A percentile compares a stretch with the other conserved stretches of the same genome.
phyloP scores from a whole-genome alignment of 2,113 vertebrate genomes.

The Psilopogon haemacephalus region DNA sequence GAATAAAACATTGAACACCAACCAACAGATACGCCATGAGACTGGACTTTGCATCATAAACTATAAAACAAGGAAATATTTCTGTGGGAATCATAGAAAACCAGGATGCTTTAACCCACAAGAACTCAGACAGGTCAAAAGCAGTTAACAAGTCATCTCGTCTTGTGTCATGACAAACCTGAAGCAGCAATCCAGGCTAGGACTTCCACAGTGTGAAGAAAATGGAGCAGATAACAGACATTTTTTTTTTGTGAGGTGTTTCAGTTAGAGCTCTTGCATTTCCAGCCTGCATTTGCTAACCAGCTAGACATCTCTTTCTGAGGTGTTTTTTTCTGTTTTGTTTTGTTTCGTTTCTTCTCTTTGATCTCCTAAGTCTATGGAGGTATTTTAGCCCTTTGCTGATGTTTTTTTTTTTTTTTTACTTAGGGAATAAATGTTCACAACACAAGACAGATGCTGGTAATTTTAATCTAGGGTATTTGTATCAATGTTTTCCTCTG shows the following conservation, averaged over 20 bases:
- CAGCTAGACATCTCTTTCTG: not conserved
- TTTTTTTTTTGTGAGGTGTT: not conserved
- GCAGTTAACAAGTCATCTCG: not conserved
- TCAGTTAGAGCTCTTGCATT: not conserved
- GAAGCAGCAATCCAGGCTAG: not conserved
- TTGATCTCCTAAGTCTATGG: not conserved
- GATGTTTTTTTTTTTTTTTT: not conserved
- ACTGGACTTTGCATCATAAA: not conserved
- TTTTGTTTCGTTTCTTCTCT: not conserved
- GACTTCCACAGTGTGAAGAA: not conserved
- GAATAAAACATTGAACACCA: not conserved
- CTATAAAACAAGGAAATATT: not conserved
- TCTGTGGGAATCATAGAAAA: not conserved
- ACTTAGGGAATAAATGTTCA: not conserved
- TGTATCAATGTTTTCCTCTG: not conserved
- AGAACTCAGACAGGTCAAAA: not conserved
- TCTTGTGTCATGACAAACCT: not conserved
- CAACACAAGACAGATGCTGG: not conserved
- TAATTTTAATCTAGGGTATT: not conserved
- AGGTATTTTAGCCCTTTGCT: not conserved
- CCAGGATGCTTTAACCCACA: not conserved
- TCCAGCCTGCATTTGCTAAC: not conserved
- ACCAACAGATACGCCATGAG: not conserved
- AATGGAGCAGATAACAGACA: not conserved
- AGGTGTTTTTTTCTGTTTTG: too few species aligned